Evolutionary conservation across 2,797 vertebrate species (phyloP).

Genomic region (Apogon hyalosoma): DNA sequence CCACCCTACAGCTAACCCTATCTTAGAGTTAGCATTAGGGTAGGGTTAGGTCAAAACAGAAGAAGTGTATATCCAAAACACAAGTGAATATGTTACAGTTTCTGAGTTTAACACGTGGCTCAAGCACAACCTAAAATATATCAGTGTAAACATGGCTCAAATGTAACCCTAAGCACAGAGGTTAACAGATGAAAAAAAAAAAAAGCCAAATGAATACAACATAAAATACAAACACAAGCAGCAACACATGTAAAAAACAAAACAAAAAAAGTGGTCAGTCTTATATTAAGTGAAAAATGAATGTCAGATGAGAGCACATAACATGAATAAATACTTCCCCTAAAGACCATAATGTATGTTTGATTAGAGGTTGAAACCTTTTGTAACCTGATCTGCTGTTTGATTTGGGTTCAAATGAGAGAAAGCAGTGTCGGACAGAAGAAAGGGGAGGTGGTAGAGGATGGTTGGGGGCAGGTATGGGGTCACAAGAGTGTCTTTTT

Average conservation of each 20-base stretch:
- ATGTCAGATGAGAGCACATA: constrained; percentile 40
- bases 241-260: background rate
- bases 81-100: too few relatives aligned
- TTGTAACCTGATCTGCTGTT: constrained; percentile 74
- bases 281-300: constrained; percentile 29
- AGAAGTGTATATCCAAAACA: too few relatives aligned
- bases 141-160: too few relatives aligned
- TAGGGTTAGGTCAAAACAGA: too few relatives aligned
- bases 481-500: constrained; percentile 82
- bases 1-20: background rate
- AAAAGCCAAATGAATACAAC: too few relatives aligned
- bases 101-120: too few relatives aligned
- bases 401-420: constrained; percentile 77
- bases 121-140: too few relatives aligned
- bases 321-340: constrained; percentile 50
- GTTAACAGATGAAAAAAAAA: too few relatives aligned
- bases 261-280: background rate
- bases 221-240: constrained; percentile 1
- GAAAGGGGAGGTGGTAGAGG: constrained; percentile 59
- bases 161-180: too few relatives aligned
- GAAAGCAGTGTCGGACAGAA: constrained; percentile 46
- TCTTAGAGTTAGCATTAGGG: too few relatives aligned
- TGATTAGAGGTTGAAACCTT: constrained; percentile 72
- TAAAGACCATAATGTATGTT: constrained; percentile 42
- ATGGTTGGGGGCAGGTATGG: constrained; percentile 76